phyloP scores from a whole-genome alignment of 2,888 invertebrate genomes.

The Gryllus longicercus region DNA sequence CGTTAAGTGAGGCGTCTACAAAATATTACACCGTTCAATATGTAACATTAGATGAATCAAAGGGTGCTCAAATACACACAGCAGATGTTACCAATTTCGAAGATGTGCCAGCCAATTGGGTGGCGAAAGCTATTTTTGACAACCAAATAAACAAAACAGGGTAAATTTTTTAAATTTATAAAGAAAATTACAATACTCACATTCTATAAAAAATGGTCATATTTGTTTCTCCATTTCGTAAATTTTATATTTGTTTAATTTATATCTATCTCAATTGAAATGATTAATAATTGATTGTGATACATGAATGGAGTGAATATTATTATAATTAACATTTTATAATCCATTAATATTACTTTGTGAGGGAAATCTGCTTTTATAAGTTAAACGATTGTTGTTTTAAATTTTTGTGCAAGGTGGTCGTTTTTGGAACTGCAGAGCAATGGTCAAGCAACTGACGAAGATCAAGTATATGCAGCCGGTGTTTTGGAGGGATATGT shows the following conservation, averaged over 20 bases:
- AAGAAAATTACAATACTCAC: too few relatives aligned
- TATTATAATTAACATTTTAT: neutral
- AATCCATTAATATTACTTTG: neutral
- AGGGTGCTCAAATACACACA: neutral
- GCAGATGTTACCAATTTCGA: neutral
- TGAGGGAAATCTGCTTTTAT: neutral
- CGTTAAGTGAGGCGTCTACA: neutral
- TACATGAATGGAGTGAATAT: too few relatives aligned
- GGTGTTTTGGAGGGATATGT: constrained; percentile 62
- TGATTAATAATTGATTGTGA: too few relatives aligned
- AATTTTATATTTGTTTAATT: too few relatives aligned
- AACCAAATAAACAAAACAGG: constrained; percentile 57
- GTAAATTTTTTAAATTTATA: constrained; percentile 42
- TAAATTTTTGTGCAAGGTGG: constrained; percentile 51
- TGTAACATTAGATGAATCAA: neutral
- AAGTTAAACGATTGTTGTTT: constrained; percentile 26
- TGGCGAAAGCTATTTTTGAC: constrained; percentile 53
- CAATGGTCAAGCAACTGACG: constrained; percentile 50
- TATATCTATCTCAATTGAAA: too few relatives aligned
- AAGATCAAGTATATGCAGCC: constrained; percentile 61
- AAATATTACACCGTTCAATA: neutral
- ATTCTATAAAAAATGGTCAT: too few relatives aligned
- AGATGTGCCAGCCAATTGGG: neutral
- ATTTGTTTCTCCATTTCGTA: too few relatives aligned
- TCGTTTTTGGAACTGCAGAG: constrained; percentile 59